Evolutionary conservation across 2,888 invertebrate species (phyloP), one percentile per base, ranked within the genome.

Genomic region (Perizoma affinitatum): DNA sequence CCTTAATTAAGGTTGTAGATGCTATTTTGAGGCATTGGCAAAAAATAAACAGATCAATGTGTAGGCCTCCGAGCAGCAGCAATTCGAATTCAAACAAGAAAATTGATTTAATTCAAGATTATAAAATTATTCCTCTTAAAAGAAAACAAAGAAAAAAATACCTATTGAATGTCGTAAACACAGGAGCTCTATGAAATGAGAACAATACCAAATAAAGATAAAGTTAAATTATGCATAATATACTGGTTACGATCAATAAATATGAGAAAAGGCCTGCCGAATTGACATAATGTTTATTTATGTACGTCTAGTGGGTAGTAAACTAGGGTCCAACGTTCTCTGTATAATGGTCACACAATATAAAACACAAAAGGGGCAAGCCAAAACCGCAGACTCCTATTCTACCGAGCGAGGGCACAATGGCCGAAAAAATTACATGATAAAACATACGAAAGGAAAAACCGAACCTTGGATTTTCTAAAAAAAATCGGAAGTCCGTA

Each of bases 361-460:
- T 33, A 22, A 54, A 42, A 52, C 61, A 63, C 55, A 60, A 65
- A 63, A 65, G 58, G n/a, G 56, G 56, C 55, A 58, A 41, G 10
- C 54, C 56, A 50, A 57, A 58, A 63, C 59, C 61, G 55, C 58
- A 57, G 42, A 44, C 45, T 43, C 59, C 58, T 57, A 71, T 72
- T 74, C 62, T 61, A 68, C 48, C 43, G 56, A 56, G 3, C 43
- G 56, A 56, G 3, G 49, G 61, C 56, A 65, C 57, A 68, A 64
- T 67, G 63, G 61, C 42, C 34, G 55, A 64, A 69, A 67, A 74
- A 68, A 62, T 54, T 11, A 22, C 58, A 53, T 43, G 58, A 53
- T 61, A 68, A 69, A 64, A 65, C 64, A 68, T 55, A 66, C 65
- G 57, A 68, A 69, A 22, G 22, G 22, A 61, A 60, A 49, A 45